Conservation (phyloP, 1,140 invertebrate genomes). For the Drosophila sturtevanti region DNA sequence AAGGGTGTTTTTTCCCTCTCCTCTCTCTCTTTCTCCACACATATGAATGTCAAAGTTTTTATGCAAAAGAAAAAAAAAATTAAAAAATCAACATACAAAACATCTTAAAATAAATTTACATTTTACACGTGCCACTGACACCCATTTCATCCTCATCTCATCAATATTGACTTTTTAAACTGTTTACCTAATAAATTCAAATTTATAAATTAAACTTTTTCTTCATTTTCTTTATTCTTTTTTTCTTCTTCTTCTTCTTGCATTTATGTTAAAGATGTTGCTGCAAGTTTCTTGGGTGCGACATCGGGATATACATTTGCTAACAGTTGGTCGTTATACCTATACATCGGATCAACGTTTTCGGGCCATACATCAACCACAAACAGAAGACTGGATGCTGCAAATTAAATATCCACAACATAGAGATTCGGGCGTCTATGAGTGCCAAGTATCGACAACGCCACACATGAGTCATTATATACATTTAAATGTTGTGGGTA, state of each 20-base stretch:
- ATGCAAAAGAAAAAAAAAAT: constrained; percentile 23
- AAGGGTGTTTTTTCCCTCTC: constrained; percentile 35
- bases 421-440: constrained; percentile 92
- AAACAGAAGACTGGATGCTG: constrained; percentile 94
- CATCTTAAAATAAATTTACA: constrained; percentile 71
- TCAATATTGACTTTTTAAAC: constrained; percentile 74
- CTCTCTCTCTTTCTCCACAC: neutral
- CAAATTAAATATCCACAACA: constrained; percentile 92
- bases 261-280: constrained; percentile 87
- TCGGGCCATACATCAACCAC: constrained; percentile 91
- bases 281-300: constrained; percentile 95
- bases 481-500: constrained; percentile 93
- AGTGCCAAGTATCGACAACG: constrained; percentile 95
- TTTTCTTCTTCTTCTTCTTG: neutral
- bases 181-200: constrained; percentile 62
- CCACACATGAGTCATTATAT: constrained; percentile 94
- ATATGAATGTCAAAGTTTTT: constrained; percentile 47
- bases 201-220: constrained; percentile 47
- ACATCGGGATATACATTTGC: constrained; percentile 92
- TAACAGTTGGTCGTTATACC: constrained; percentile 94
- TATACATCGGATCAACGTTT: constrained; percentile 96
- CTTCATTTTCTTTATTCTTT: constrained; percentile 24
- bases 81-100: constrained; percentile 47
- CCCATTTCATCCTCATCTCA: neutral
- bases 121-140: constrained; percentile 60